Evolutionary conservation across 2,113 vertebrate genomes (phyloP), one percentile per base, ranked within the genome.

Genomic region (Eretmochelys imbricata): DNA sequence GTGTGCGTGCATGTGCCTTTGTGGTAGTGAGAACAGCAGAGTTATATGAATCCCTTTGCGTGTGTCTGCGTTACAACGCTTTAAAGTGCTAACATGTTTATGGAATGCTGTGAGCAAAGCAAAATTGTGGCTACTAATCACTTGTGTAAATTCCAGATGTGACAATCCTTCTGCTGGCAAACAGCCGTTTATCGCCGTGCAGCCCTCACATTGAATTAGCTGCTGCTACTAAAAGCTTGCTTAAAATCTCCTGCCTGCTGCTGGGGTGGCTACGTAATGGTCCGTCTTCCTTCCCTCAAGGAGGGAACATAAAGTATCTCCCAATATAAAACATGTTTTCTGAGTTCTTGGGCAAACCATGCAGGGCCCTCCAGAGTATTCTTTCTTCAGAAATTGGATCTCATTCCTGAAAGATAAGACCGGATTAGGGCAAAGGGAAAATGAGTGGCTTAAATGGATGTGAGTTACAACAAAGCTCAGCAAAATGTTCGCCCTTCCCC

Each of bases 391-490:
- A 94, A 96, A 89, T 55, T 93, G 95, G 82, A 91, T 38, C 31
- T 97, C 95, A 94, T 92, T 96, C 93, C 95, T 94, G 78, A 85
- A 95, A 95, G 91, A 95, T 96, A 95, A 97, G 75, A 85, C 80
- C 72, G 92, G 96, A 97, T 97, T 97, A 96, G 86, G 90, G 82
- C 82, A 94, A 96, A 95, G 96, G 94, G 89, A 94, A 96, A 97
- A 95, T 0, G 81, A 93, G 93, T 95, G 84, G 90, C 89, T 97
- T 97, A 96, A 94, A 91, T 79, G 90, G 84, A 94, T 92, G 82
- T 1, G 9, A 96, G 88, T 51, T 93, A 83, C 78, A 94, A 89
- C 0, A 0, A 86, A 89, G 87, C 94, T 95, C 83, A 91, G 91
- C 85, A 84, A 91, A 93, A 84, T 0, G 1, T n/a, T 57, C 49